phyloP scores from a whole-genome alignment of 1,140 invertebrate genomes.

The Pristionchus pacificus region DNA sequence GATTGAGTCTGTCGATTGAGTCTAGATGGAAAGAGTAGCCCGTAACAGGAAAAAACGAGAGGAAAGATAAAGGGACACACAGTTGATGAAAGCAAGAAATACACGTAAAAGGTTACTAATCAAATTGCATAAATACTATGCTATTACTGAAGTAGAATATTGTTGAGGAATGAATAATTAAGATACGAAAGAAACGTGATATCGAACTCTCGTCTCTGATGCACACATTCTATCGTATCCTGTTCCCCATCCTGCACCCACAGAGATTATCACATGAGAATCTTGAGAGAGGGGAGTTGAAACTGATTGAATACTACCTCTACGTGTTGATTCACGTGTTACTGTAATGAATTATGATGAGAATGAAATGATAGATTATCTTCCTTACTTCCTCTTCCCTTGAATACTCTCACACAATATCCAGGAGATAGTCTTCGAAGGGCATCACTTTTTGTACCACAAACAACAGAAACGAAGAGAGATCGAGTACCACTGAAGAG shows the following conservation, averaged over 20 bases:
- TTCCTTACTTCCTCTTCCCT: slow-evolving; percentile 25
- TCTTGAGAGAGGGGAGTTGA: no score
- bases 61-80: background rate
- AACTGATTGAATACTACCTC: no score
- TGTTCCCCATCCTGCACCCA: slow-evolving; percentile 50
- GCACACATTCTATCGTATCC: slow-evolving; percentile 49
- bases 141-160: background rate
- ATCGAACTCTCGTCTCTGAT: slow-evolving; percentile 52
- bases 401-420: slow-evolving; percentile 56
- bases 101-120: background rate
- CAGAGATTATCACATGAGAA: slow-evolving; percentile 46
- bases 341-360: slow-evolving; percentile 12
- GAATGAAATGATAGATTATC: slow-evolving; percentile 2
- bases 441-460: slow-evolving; percentile 39
- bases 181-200: slow-evolving; percentile 51
- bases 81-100: background rate
- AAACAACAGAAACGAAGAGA: slow-evolving; percentile 48
- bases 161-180: background rate
- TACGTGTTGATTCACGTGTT: background rate
- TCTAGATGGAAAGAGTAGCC: background rate
- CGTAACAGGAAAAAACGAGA: background rate
- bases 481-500: slow-evolving; percentile 51
- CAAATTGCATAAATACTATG: background rate
- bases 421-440: slow-evolving; percentile 53
- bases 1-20: no score